phyloP scores from a whole-genome alignment of 23 tunicate genomes.

The Botrylloides violaceus region DNA sequence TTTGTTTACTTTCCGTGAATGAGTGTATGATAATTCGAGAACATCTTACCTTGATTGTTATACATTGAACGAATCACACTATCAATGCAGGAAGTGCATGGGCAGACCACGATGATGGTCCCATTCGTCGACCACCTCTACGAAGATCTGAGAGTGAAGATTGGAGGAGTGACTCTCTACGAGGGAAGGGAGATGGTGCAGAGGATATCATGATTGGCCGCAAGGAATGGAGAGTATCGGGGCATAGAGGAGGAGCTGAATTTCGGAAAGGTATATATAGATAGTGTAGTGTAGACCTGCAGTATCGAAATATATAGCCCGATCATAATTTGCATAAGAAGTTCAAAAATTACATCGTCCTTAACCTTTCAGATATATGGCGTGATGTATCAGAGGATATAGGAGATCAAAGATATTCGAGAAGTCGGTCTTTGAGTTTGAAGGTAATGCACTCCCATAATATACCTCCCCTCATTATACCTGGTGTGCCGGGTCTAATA shows the following conservation, averaged over 20 bases:
- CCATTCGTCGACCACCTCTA: slow-evolving; percentile 54
- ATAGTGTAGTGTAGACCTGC: too few relatives aligned
- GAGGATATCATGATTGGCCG: slow-evolving; percentile 11
- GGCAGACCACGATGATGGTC: slow-evolving; percentile 39
- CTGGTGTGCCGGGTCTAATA: too few relatives aligned
- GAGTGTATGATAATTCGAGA: neutral
- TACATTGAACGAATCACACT: too few relatives aligned
- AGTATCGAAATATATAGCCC: too few relatives aligned
- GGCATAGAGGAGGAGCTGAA: neutral
- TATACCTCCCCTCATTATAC: too few relatives aligned
- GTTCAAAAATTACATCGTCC: too few relatives aligned
- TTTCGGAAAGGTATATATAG: slow-evolving; percentile 22
- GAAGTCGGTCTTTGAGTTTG: slow-evolving; percentile 15
- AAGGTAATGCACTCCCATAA: slow-evolving; percentile 21
- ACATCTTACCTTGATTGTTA: neutral
- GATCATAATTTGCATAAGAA: too few relatives aligned
- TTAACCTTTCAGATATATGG: slow-evolving; percentile 11
- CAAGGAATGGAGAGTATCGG: slow-evolving; percentile 20
- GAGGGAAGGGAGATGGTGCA: slow-evolving; percentile 51
- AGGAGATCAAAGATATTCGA: neutral
- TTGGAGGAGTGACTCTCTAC: slow-evolving; percentile 74
- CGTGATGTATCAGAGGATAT: slow-evolving; percentile 9
- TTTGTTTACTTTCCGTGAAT: neutral
- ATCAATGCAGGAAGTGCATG: slow-evolving; percentile 4
- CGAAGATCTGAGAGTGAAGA: slow-evolving; percentile 72